Evolutionary conservation across 2,888 invertebrate species (phyloP), one percentile per base, ranked within the genome.

Genomic region (Eupelmus urozonus): DNA sequence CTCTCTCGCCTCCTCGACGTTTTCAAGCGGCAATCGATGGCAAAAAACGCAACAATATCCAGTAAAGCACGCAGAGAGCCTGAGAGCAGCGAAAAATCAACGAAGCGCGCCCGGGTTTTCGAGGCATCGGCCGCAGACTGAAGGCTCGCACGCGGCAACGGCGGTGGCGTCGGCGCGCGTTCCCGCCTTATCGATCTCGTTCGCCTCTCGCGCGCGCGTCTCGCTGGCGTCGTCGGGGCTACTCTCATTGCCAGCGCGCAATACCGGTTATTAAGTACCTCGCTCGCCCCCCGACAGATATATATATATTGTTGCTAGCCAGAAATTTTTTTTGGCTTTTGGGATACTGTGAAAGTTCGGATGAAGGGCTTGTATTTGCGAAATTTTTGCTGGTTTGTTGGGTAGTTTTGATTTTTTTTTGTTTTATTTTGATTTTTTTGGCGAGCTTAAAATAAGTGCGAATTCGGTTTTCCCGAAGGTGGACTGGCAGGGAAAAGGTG

Each of bases 111-210:
- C 2, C 40, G 23, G 53, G 34, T 51, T 65, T 65, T 49, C 65
- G 45, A 57, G 62, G 29, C 9, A 60, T 49, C 49, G n/a, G 18
- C 49, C 49, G 29, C 49, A 60, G 70, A 60, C 66, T 66, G 53
- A 20, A 18, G 49, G 27, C 66, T 51, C 34, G 53, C 66, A 49
- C 34, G 20, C 51, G 51, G 18, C 16, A 7, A 34, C 34, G 9
- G 34, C 34, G 45, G 45, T 9, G 3, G 34, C 34, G 3, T 45
- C 16, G 16, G 45, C 34, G 59, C 29, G 57, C 25, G 75, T 20
- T 76, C 63, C 59, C 71, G 80, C 78, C 76, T 81, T 85, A 85
- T 85, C 83, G 85, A 85, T 85, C 82, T 83, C 78, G 67, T 74
- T 71, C 27, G 72, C 80, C n/a, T 34, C 34, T 34, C 34, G n/a